Percentiles rank a stretch among this genome's conserved stretches.
These are phyloP conservation scores for Meloidogyne chitwoodi DNA, from an alignment of 1,140 invertebrate genomes.

Conservation along the genomic window DNA sequence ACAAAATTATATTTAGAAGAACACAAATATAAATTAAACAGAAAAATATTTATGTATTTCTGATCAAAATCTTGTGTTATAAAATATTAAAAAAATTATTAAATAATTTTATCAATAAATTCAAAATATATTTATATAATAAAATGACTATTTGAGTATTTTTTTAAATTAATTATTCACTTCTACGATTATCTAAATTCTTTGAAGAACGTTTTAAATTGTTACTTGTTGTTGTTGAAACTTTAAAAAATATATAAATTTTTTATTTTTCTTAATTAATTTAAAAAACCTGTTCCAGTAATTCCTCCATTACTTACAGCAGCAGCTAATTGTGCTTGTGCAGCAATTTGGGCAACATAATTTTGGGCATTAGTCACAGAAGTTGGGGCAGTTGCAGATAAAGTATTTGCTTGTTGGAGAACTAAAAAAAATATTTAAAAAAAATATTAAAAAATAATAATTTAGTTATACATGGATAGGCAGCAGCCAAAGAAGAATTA, in stretches of 20 bases:
- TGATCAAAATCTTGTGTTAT: no score
- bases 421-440: background rate
- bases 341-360: slow-evolving; percentile 17
- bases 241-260: background rate
- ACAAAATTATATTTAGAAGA: no score
- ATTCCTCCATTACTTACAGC: background rate
- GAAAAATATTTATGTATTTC: no score
- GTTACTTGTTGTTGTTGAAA: background rate
- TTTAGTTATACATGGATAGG: background rate
- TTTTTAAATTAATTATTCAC: background rate
- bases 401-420: background rate
- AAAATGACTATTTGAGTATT: no score
- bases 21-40: no score
- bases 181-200: background rate
- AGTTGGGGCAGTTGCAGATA: background rate
- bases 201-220: background rate
- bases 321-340: slow-evolving; percentile 21
- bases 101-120: no score
- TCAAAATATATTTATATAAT: no score
- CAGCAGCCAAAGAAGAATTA: background rate
- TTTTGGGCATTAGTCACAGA: slow-evolving; percentile 12
- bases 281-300: background rate
- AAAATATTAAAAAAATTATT: no score
- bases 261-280: background rate
- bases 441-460: background rate